These are phyloP conservation scores for Microvelia longipes DNA, from an alignment of 1,140 invertebrate species.

Conservation along the genomic window DNA sequence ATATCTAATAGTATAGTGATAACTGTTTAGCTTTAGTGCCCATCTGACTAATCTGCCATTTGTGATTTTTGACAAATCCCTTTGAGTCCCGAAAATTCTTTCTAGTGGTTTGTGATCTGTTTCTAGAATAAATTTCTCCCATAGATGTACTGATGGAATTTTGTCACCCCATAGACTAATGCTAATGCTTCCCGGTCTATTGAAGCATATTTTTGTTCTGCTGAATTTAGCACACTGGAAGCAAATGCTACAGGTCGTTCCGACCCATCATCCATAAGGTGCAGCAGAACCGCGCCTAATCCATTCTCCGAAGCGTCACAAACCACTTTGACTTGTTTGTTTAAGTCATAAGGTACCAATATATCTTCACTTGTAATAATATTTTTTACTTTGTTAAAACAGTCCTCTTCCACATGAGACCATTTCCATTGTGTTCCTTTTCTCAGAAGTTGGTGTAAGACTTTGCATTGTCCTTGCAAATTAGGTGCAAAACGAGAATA, in stretches of 20 bases:
- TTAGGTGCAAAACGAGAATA: not conserved
- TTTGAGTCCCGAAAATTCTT: slow-evolving; percentile 28
- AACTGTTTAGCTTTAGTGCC: slow-evolving; percentile 24
- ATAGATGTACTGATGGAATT: slow-evolving; percentile 37
- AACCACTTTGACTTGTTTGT: not conserved
- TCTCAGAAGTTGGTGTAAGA: not conserved
- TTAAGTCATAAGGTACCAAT: not conserved
- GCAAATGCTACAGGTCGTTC: slow-evolving; percentile 32
- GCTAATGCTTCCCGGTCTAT: slow-evolving; percentile 39
- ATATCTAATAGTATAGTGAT: slow-evolving; percentile 28
- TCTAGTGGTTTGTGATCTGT: slow-evolving; percentile 36
- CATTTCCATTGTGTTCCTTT: not conserved
- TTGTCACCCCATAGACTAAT: slow-evolving; percentile 35
- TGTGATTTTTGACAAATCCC: not conserved
- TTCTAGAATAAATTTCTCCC: slow-evolving; percentile 33
- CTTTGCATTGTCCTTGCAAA: not conserved
- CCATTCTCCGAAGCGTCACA: slow-evolving; percentile 4
- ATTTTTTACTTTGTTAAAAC: not conserved
- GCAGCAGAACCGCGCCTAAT: slow-evolving; percentile 12
- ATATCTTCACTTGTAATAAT: not conserved
- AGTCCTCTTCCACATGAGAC: not conserved
- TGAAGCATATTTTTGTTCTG: slow-evolving; percentile 34
- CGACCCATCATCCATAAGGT: slow-evolving; percentile 16
- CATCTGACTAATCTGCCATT: not conserved
- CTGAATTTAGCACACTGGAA: slow-evolving; percentile 29